Percentiles rank a stretch among this genome's conserved stretches.
These are phyloP conservation scores for Peromyscus leucopus DNA, from an alignment of 2,113 vertebrate genomes.

Conservation along the genomic window DNA sequence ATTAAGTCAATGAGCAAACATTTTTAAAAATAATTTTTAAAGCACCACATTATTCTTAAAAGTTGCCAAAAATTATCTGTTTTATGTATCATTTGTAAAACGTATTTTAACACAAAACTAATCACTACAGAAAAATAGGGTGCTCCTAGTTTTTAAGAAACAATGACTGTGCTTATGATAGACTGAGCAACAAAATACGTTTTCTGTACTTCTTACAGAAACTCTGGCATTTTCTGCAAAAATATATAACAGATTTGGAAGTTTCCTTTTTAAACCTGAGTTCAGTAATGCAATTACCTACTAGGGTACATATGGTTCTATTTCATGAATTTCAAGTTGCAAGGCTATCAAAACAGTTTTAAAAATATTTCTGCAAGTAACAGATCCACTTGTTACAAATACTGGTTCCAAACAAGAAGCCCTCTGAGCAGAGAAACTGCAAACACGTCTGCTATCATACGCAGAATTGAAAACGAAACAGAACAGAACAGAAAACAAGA, in stretches of 20 bases:
- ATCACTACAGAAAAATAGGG: constrained; percentile 52
- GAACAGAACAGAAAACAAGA: constrained; percentile 85
- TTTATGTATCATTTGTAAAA: constrained; percentile 60
- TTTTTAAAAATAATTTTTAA: constrained; percentile 42
- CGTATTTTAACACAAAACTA: constrained; percentile 54
- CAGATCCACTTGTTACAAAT: constrained; percentile 86
- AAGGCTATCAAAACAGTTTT: constrained; percentile 77
- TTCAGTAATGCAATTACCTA: constrained; percentile 73
- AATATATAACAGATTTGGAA: constrained; percentile 8
- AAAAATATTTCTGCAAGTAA: constrained; percentile 90
- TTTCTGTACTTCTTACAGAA: constrained; percentile 66
- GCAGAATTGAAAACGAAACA: constrained; percentile 84
- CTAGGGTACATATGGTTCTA: constrained; percentile 66
- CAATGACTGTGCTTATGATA: constrained; percentile 48
- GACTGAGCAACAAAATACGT: constrained; percentile 50
- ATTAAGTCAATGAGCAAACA: constrained; percentile 59
- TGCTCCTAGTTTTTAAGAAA: constrained; percentile 64
- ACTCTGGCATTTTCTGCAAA: constrained; percentile 55
- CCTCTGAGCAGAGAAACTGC: constrained; percentile 90
- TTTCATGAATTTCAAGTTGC: constrained; percentile 79
- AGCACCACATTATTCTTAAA: constrained; percentile 42
- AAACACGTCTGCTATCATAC: constrained; percentile 88
- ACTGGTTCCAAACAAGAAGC: constrained; percentile 88
- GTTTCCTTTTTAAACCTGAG: constrained; percentile 73
- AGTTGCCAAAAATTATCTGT: constrained; percentile 47